Percentiles rank a stretch among this genome's conserved stretches.
These are phyloP conservation scores for Silurus glanis DNA, from an alignment of 2,113 vertebrate genomes.

Conservation along the genomic window DNA sequence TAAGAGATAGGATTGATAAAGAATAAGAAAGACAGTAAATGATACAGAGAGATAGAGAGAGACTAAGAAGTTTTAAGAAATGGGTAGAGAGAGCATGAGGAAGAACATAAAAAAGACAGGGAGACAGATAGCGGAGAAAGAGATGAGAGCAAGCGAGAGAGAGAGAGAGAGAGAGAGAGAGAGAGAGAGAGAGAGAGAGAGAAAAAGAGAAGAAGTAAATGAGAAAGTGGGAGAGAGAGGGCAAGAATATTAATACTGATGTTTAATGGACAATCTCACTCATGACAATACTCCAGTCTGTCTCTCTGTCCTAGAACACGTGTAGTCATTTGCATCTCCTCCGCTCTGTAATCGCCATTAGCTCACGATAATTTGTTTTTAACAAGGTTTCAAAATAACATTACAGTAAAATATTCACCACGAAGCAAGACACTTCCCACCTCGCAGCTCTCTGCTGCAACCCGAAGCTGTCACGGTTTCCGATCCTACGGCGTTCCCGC, in stretches of 20 bases:
- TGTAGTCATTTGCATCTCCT: neutral
- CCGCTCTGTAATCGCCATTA: neutral
- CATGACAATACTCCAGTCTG: conserved; percentile 11
- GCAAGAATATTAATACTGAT: neutral
- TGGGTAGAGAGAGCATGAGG: neutral
- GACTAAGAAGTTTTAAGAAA: no score
- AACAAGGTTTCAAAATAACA: conserved; percentile 35
- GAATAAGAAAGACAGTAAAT: neutral
- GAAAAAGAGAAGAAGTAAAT: neutral
- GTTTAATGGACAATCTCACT: neutral
- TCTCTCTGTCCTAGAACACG: neutral
- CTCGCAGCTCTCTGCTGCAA: neutral
- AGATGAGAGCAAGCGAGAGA: neutral
- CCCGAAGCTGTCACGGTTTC: conserved; percentile 39
- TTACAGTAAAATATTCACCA: neutral
- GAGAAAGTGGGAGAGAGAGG: neutral
- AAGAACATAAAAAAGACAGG: neutral
- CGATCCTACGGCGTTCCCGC: conserved; percentile 40
- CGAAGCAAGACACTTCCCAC: neutral
- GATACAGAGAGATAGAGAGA: neutral
- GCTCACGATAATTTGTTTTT: conserved; percentile 21
- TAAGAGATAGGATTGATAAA: neutral
- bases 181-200: no score
- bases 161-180: neutral
- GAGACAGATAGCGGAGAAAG: neutral